Base-by-base conservation (phyloP, 2,888 invertebrate genomes). In the Tyria jacobaeae region DNA sequence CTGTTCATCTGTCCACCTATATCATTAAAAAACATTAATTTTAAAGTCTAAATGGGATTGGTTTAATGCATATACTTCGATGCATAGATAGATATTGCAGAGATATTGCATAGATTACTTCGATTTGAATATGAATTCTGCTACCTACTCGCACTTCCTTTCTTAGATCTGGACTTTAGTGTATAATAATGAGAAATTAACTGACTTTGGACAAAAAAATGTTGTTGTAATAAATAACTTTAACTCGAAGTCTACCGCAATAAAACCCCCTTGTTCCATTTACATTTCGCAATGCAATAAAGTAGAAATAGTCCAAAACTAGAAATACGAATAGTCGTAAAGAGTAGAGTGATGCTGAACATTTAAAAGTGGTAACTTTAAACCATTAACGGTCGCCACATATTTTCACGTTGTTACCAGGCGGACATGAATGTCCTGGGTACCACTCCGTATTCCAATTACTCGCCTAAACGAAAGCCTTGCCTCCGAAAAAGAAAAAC, bases 381-480 rank as follows among this genome's bases (percentile, higher is more conserved):
- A 48, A 53, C 69, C 68, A 73, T 79, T 73, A 79, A 66, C 59
- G 67, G 72, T 68, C 54, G 71, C 60, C 56, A 62, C 71, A 76
- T 77, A 78, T 80, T 81, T 78, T 71, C 73, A 68, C 66, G 71
- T 66, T 47, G 71, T 70, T 75, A 67, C 75, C 55, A 68, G 60
- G 68, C 53, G 59, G 65, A 25, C 54, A 72, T 59, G 64, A 65
- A 71, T 64, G 73, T 62, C 64, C 74, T 71, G 61, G 53, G 71
- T 61, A 65, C 62, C 60, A 70, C 70, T 66, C 67, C 65, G 68
- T 72, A 73, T 76, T 62, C 75, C 80, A 82, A 84, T 81, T 84
- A 82, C 73, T 78, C 75, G 77, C 59, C 60, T 70, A 77, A 82
- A 79, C 78, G 73, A 54, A 17, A 73, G 77, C 71, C 73, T 76